Base-by-base conservation (phyloP, 2,113 vertebrate genomes). In the Trinectes maculatus region DNA sequence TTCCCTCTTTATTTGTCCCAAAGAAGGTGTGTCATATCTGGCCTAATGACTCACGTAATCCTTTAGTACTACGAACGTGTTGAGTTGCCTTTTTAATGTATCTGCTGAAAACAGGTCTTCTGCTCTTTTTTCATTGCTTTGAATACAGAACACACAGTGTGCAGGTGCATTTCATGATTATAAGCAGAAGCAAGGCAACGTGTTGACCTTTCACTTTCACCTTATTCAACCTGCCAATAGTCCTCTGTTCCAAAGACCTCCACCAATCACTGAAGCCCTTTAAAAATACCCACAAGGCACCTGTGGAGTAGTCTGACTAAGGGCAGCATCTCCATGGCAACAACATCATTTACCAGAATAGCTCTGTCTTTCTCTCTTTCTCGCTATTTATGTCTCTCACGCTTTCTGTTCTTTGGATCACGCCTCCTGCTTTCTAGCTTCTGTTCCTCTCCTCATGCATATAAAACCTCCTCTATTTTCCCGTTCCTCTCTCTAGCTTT, bases 321-420 rank as follows among this genome's bases (percentile, higher is more conserved):
- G 80, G 51, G 80, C 42, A 79, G 74, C 48, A 9, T 88, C 66
- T 75, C 86, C 81, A 90, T 88, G 85, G 83, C 85, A 87, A 88
- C 88, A 79, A 68, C 79, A 88, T 88, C 79, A 81, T 81, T n/a
- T 84, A 83, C 81, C 71, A 83, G 81, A 88, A 89, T 87, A 89
- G 77, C 79, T 83, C 60, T 71, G 61, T 82, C 54, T 71, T 65
- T 71, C 71, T 68, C 64, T 74, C 54, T 71, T 43, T 49, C 44
- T 49, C 40, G 22, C 55, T 80, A 70, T 83, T 68, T 79, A 61
- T 74, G 71, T 84, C 73, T 79, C 69, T 74, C 71, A 57, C 66
- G 70, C 71, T 70, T 52, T 61, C 60, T 19, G 6, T 72, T 46
- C 39, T 72, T 63, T 51, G 21, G 15, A 12, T 24, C 37, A 61